A percentile compares a stretch with the other conserved stretches of the same genome.
Conservation (phyloP, 2,888 invertebrate genomes). For the Ichneumoninae sp. region DNA sequence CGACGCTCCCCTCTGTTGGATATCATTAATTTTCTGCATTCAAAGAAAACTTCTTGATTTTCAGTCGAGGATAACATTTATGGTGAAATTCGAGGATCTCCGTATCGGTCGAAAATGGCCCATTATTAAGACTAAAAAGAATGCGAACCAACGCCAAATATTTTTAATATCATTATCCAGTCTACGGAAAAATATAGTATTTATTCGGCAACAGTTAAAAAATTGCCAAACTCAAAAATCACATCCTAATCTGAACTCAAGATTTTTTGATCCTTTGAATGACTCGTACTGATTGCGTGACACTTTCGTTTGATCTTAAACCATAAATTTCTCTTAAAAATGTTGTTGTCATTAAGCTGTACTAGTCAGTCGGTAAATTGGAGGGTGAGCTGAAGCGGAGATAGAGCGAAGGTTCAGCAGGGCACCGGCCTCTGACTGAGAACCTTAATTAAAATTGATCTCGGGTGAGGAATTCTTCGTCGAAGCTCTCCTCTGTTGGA, state of each 20-base stretch:
- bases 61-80: background rate
- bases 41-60: background rate
- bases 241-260: too few species aligned
- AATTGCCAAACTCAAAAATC: too few species aligned
- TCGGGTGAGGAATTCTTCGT: constrained; percentile 48
- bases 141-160: too few species aligned
- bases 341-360: too few species aligned
- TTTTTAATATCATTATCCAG: too few species aligned
- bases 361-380: constrained; percentile 54
- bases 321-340: too few species aligned
- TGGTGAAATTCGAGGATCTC: background rate
- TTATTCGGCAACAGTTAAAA: too few species aligned
- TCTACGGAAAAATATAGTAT: too few species aligned
- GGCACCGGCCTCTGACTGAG: constrained; percentile 31
- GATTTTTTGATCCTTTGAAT: too few species aligned
- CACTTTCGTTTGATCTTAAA: too few species aligned
- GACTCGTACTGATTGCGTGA: too few species aligned
- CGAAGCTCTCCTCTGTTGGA: constrained; percentile 1
- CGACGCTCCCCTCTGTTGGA: constrained; percentile 7
- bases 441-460: constrained; percentile 65
- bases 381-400: constrained; percentile 2
- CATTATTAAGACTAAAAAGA: too few species aligned
- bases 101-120: background rate
- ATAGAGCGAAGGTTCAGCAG: constrained; percentile 2
- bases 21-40: constrained; percentile 28